phyloP scores from a whole-genome alignment of 1,140 invertebrate genomes.

The Paraescarpia echinospica region DNA sequence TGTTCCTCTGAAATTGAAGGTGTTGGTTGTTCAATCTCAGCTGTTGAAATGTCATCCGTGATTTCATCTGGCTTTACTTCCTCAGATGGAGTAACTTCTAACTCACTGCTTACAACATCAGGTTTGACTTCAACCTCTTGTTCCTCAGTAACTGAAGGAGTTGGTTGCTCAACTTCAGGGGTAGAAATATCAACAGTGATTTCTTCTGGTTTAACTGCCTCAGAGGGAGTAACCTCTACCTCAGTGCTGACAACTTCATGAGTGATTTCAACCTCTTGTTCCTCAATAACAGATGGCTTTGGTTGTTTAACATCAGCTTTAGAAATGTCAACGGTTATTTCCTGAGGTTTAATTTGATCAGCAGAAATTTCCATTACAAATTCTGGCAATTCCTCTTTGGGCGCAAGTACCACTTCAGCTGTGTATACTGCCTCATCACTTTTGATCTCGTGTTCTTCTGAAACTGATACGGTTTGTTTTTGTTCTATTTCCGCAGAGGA shows the following conservation, averaged over 20 bases:
- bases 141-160: neutral
- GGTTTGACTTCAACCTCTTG: neutral
- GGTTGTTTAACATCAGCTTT: too few relatives aligned
- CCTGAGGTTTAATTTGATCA: too few relatives aligned
- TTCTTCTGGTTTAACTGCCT: too few relatives aligned
- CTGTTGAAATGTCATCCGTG: slow-evolving; percentile 21
- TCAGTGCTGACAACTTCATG: too few relatives aligned
- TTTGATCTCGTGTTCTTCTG: slow-evolving; percentile 19
- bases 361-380: slow-evolving; percentile 7
- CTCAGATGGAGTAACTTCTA: slow-evolving; percentile 22
- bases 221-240: too few relatives aligned
- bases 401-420: slow-evolving; percentile 31
- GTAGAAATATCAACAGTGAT: neutral
- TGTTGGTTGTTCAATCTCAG: slow-evolving; percentile 15
- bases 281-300: too few relatives aligned
- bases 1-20: neutral
- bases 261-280: too few relatives aligned
- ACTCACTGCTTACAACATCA: neutral
- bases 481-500: neutral
- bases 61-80: slow-evolving; percentile 23
- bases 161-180: slow-evolving; percentile 22
- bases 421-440: slow-evolving; percentile 29
- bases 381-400: slow-evolving; percentile 26
- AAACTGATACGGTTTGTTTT: too few relatives aligned
- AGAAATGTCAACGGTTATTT: too few relatives aligned